Base-by-base conservation (phyloP, 2,113 vertebrate species). In the Oncorhynchus gorbuscha region DNA sequence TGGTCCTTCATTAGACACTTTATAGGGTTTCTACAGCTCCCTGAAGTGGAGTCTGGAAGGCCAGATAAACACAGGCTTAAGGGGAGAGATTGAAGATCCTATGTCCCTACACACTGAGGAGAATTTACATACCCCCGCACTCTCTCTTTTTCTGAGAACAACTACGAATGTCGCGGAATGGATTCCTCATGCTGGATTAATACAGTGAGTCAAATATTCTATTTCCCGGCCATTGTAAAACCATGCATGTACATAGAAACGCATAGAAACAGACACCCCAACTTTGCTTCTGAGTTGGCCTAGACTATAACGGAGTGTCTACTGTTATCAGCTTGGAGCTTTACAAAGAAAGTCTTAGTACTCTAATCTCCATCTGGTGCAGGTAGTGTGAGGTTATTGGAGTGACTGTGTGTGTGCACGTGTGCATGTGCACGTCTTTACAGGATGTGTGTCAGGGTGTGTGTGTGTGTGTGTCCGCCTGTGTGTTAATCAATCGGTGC, bases 291-390 rank as follows among this genome's bases (percentile, higher is more conserved):
- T 58, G 39, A 67, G 55, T 13, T 16, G 26, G 26, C n/a, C 28
- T 14, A 2, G 6, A 32, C 5, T 67, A 1, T 30, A 30, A 64
- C 74, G 8, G 28, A 13, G 48, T 75, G 28, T 32, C 73, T 81
- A 71, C 28, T 35, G 30, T 49, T 74, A 67, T 73, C 51, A 16
- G 64, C 75, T 30, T n/a, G 65, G 11, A 81, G 71, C 83, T 86
- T 82, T 76, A 88, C 85, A 86, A 83, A 71, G 84, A 76, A 65
- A 69, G 85, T 74, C 84, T 88, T 88, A 83, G 74, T 76, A 81
- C 26, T 13, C 48, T 90, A 91, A 91, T 88, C 91, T 89, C 74
- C 78, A 74, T 69, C 71, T 85, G 85, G 83, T 83, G 77, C 71
- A 81, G 73, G 86, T 74, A 71, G 28, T 69, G 49, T 11, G 64